Evolutionary conservation across 2,797 vertebrate species (phyloP).

Genomic region (Rachycentron canadum): DNA sequence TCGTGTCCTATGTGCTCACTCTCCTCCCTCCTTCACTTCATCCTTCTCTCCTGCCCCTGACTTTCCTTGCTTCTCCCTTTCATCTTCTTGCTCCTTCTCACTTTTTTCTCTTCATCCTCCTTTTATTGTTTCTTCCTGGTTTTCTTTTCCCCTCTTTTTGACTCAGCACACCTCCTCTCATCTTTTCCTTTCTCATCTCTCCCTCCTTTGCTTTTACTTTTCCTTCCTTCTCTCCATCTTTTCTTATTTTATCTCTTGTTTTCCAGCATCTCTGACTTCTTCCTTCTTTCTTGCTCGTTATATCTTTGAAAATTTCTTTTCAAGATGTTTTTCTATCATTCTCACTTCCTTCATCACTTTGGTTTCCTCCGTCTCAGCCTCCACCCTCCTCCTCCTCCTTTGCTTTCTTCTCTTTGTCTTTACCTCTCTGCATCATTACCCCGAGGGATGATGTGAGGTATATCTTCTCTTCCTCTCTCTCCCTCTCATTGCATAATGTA

Average conservation of each 20-base stretch:
- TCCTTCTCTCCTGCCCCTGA: neutral
- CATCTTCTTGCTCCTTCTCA: neutral
- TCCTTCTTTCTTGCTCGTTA: neutral
- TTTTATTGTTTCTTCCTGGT: neutral
- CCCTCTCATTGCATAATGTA: constrained; percentile 63
- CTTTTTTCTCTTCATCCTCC: neutral
- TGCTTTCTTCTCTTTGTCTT: constrained; percentile 40
- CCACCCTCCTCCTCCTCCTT: constrained; percentile 14
- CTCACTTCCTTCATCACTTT: neutral
- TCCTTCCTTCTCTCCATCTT: neutral
- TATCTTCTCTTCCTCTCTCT: constrained; percentile 63
- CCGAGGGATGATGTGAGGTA: constrained; percentile 59
- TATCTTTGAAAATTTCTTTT: neutral
- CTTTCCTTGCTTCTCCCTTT: neutral
- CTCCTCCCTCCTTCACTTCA: neutral
- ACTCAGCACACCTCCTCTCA: neutral
- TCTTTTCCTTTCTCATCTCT: neutral
- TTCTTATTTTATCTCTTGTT: constrained; percentile 4
- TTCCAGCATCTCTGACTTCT: constrained; percentile 7
- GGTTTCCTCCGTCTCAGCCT: constrained; percentile 2
- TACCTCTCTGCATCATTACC: constrained; percentile 50
- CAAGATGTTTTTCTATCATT: neutral
- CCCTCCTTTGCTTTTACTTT: neutral
- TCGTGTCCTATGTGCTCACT: neutral
- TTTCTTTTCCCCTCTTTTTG: neutral